A percentile compares a stretch with the other conserved stretches of the same genome.
phyloP scores from a whole-genome alignment of 1,140 invertebrate species.

The Macrostomum lignano region DNA sequence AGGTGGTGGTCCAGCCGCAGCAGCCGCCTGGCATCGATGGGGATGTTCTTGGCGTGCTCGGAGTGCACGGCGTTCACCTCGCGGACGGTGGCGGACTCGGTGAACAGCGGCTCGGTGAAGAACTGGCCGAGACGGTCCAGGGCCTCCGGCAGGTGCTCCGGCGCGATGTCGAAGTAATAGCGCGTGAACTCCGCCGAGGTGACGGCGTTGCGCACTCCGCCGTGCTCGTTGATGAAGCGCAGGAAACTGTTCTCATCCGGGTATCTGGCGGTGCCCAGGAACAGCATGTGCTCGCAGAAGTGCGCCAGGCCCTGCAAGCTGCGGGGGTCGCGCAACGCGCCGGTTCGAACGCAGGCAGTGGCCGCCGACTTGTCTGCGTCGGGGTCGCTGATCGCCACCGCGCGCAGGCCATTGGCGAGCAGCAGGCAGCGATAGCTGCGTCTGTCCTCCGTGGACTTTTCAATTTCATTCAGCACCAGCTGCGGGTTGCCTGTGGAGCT shows the following conservation, averaged over 20 bases:
- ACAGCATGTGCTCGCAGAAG: conserved; percentile 92
- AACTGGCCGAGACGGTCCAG: conserved; percentile 82
- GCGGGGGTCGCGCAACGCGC: conserved; percentile 45
- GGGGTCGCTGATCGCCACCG: conserved; percentile 54
- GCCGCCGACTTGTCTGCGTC: conserved; percentile 60
- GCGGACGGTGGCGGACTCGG: conserved; percentile 52
- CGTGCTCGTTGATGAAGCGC: conserved; percentile 55
- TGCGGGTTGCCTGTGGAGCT: too few species aligned
- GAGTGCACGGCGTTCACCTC: conserved; percentile 75
- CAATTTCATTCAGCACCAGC: too few species aligned
- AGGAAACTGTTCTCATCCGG: conserved; percentile 64
- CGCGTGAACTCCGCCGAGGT: conserved; percentile 63
- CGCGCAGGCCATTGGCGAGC: not conserved
- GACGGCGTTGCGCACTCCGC: conserved; percentile 56
- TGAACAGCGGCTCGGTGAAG: conserved; percentile 66
- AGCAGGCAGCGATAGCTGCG: not conserved
- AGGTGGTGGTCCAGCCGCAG: conserved; percentile 57
- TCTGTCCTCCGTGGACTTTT: not conserved
- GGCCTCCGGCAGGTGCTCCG: conserved; percentile 44
- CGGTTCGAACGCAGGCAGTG: conserved; percentile 13
- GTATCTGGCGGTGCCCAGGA: conserved; percentile 61
- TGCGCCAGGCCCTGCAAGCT: conserved; percentile 65
- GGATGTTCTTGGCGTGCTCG: conserved; percentile 73
- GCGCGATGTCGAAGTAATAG: conserved; percentile 72
- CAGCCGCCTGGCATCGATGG: conserved; percentile 54